Evolutionary conservation across 2,113 vertebrate species (phyloP), one percentile per base, ranked within the genome.

Genomic region (Oxyura jamaicensis): DNA sequence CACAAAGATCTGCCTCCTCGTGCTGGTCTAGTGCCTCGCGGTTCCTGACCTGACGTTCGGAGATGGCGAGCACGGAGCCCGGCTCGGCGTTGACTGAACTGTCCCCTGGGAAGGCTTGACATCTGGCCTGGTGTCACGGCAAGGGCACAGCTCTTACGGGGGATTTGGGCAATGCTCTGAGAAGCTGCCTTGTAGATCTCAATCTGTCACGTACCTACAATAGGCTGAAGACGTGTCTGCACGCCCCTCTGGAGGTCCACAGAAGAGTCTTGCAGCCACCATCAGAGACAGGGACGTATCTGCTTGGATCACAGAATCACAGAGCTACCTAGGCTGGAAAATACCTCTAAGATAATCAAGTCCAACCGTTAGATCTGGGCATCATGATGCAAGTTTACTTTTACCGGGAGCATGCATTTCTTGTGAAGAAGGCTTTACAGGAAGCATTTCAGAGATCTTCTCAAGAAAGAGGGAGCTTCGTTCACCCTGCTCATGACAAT

Each of bases 401-500:
- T 44, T 72, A 74, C 4, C 22, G 12, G 56, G 50, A 88, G n/a
- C 5, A 17, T 14, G n/a, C 23, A 35, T 23, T 71, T 41, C 52
- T 29, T 12, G 13, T 10, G 52, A 28, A 39, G 35, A 10, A 75
- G 60, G 44, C 21, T 77, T 46, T 35, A 28, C 12, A 29, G 31
- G 52, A 50, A 39, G 28, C 2, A 3, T 33, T 86, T 68, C 8
- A 12, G 25, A 63, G 42, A 60, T 20, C 25, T 53, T 83, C 3
- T 46, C 28, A 46, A 76, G 65, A 16, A 53, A 31, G 52, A 42
- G 42, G 60, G 29, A 71, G 41, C 20, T 59, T 50, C 12, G 15
- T 33, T 62, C 10, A 19, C 8, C n/a, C 21, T 13, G 1, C 17
- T 73, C 2, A 11, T 1, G 20, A 26, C 5, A 9, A 21, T 7